Conservation (phyloP, 2,113 vertebrate species). For the Seriola aureovittata region DNA sequence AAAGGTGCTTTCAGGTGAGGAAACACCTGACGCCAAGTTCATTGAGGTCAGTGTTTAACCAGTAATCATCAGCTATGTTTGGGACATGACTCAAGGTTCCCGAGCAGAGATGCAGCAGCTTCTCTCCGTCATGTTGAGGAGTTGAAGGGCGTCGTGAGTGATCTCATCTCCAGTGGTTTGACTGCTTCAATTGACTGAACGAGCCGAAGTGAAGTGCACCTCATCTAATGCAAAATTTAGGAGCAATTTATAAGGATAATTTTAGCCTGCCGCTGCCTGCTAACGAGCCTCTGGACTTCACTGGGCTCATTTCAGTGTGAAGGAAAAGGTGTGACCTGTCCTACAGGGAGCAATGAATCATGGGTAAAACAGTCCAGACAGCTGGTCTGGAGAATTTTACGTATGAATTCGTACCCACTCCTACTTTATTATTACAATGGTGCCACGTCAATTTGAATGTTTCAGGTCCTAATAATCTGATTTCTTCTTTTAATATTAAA, state of each 20-base stretch:
- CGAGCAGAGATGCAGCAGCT: too few species aligned
- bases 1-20: too few species aligned
- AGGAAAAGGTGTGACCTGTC: conserved; percentile 24
- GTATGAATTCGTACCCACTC: background rate
- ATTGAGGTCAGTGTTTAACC: too few species aligned
- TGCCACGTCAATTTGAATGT: background rate
- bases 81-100: too few species aligned
- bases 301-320: conserved; percentile 1
- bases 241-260: conserved; percentile 39
- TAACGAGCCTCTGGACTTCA: conserved; percentile 27
- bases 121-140: background rate
- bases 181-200: conserved; percentile 1
- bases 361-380: conserved; percentile 12
- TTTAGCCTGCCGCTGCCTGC: conserved; percentile 20
- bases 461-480: background rate
- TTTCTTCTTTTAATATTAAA: too few species aligned
- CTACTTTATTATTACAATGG: background rate
- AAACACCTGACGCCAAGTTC: too few species aligned
- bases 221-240: conserved; percentile 25
- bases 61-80: too few species aligned
- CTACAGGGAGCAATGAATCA: conserved; percentile 33
- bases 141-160: background rate
- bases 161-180: background rate
- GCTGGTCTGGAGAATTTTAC: background rate
- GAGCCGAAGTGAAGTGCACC: background rate